Percentiles rank a stretch among this genome's conserved stretches.
phyloP scores from a whole-genome alignment of 2,113 vertebrate genomes.

The Cricetomys ansorgei region DNA sequence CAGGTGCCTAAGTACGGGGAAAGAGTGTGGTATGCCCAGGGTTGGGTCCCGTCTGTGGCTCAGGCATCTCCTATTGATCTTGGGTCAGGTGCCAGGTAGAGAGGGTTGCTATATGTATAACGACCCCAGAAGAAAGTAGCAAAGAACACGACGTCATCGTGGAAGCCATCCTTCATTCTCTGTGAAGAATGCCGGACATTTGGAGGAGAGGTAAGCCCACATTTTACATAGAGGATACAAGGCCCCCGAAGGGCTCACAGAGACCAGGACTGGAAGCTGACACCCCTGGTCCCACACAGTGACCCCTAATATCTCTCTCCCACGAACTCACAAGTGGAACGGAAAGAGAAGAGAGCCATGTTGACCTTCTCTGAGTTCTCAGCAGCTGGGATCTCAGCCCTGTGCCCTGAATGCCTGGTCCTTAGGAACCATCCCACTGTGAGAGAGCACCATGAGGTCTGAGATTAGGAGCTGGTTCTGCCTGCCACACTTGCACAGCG shows the following conservation, averaged over 20 bases:
- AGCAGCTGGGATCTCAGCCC: slow-evolving; percentile 72
- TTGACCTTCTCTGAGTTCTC: neutral
- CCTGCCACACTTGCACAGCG: slow-evolving; percentile 77
- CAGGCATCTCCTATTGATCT: neutral
- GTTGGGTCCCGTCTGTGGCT: neutral
- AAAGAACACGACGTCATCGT: neutral
- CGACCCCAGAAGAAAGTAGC: neutral
- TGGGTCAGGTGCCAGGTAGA: neutral
- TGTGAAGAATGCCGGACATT: neutral
- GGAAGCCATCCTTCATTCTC: neutral
- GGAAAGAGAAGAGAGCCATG: slow-evolving; percentile 77
- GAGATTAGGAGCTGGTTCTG: slow-evolving; percentile 69
- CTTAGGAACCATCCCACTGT: slow-evolving; percentile 78
- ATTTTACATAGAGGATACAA: neutral
- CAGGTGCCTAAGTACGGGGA: neutral
- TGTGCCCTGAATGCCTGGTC: slow-evolving; percentile 68
- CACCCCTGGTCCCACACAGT: neutral
- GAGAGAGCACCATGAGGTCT: slow-evolving; percentile 70
- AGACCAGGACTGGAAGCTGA: neutral
- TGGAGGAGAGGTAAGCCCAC: neutral
- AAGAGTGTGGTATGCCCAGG: neutral
- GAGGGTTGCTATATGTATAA: too few relatives aligned
- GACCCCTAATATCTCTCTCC: neutral
- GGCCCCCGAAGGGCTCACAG: too few relatives aligned
- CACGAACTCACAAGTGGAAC: neutral